These are phyloP conservation scores for Dasyprocta punctata DNA, from an alignment of 2,113 vertebrate genomes.

Conservation along the genomic window DNA sequence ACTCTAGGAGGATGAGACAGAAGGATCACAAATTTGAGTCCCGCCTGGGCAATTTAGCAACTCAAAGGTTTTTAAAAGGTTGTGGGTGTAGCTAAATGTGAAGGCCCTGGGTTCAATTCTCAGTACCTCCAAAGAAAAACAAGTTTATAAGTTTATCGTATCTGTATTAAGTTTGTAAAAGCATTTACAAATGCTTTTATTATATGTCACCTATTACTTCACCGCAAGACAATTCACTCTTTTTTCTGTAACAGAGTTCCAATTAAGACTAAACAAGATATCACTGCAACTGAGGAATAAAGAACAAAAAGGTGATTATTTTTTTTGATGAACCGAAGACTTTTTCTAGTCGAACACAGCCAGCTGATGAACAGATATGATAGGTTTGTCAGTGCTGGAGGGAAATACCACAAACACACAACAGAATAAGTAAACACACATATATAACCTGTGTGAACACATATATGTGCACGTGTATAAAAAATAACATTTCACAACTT, in stretches of 20 bases:
- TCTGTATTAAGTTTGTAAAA: constrained; percentile 31
- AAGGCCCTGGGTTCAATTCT: not conserved
- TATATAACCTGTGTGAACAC: not conserved
- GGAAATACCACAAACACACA: constrained; percentile 15
- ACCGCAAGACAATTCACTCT: not conserved
- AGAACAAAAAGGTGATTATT: not conserved
- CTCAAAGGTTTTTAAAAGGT: not conserved
- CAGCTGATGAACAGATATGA: not conserved
- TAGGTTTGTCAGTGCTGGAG: not conserved
- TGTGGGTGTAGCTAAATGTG: not conserved
- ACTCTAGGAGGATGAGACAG: not conserved
- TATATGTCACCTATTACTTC: not conserved
- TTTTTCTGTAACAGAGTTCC: not conserved
- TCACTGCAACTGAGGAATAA: not conserved
- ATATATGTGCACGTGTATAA: not conserved
- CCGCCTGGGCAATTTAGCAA: not conserved
- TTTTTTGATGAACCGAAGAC: not conserved
- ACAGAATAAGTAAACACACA: not conserved
- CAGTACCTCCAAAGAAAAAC: not conserved
- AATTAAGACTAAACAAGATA: not conserved
- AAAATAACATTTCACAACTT: constrained; percentile 1
- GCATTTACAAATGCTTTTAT: not conserved
- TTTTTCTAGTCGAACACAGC: not conserved
- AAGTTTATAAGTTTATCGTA: not conserved
- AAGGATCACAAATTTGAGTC: not conserved